Conservation (phyloP, 2,113 vertebrate species). For the Hippocampus comes region DNA sequence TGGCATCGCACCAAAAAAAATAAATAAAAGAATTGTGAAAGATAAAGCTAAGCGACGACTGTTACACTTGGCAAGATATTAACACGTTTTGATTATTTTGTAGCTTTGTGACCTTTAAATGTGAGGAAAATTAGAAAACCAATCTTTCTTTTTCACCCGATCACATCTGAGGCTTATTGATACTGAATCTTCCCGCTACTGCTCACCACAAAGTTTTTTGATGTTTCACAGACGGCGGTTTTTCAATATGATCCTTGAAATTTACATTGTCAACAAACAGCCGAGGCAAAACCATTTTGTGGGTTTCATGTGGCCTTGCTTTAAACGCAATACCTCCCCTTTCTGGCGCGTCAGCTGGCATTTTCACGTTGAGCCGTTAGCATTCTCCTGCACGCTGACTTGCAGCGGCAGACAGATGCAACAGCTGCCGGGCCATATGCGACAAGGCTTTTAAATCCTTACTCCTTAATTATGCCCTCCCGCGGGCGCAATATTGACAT, state of each 20-base stretch:
- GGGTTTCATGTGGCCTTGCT: not conserved
- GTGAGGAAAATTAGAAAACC: too few relatives aligned
- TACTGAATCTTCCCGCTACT: too few relatives aligned
- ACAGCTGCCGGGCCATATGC: slow-evolving; percentile 7
- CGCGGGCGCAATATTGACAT: slow-evolving; percentile 11
- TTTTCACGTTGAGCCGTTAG: not conserved
- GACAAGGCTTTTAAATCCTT: slow-evolving; percentile 4
- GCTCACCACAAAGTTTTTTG: too few relatives aligned
- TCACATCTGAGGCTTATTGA: too few relatives aligned
- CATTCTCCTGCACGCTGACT: not conserved
- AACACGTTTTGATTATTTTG: too few relatives aligned
- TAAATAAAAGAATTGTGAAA: too few relatives aligned
- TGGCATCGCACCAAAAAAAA: too few relatives aligned
- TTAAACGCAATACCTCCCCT: not conserved
- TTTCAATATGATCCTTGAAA: not conserved
- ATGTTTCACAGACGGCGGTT: too few relatives aligned
- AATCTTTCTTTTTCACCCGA: too few relatives aligned
- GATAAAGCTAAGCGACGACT: too few relatives aligned
- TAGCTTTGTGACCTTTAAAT: too few relatives aligned
- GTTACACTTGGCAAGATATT: too few relatives aligned
- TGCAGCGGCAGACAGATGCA: slow-evolving; percentile 7
- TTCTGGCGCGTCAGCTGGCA: not conserved
- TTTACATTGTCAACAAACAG: not conserved
- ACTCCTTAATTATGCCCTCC: slow-evolving; percentile 7
- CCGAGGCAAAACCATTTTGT: not conserved